Evolutionary conservation across 2,888 invertebrate species (phyloP).

Genomic region (Philaethria dido): DNA sequence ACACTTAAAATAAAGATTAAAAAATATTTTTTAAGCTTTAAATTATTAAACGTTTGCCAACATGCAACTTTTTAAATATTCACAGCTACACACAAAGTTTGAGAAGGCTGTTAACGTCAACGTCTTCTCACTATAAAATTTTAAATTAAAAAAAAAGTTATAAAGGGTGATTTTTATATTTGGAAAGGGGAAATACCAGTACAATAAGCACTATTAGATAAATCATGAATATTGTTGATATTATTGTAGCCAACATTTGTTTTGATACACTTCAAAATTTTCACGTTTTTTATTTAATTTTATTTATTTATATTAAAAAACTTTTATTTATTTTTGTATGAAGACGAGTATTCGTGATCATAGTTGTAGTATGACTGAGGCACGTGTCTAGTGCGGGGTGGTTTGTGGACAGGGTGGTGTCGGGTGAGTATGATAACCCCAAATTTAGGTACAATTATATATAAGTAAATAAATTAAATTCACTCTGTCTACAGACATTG

Average conservation of each 20-base stretch:
- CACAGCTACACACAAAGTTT: background rate
- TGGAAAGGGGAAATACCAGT: slow-evolving; percentile 71
- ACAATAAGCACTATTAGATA: slow-evolving; percentile 70
- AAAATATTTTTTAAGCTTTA: background rate
- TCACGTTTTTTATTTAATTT: background rate
- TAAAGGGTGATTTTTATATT: slow-evolving; percentile 55
- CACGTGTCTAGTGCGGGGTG: slow-evolving; percentile 47
- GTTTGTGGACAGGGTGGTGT: slow-evolving; percentile 34
- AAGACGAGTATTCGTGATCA: slow-evolving; percentile 49
- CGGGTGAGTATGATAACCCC: slow-evolving; percentile 27
- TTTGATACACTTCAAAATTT: background rate
- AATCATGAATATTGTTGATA: slow-evolving; percentile 68
- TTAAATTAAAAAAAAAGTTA: slow-evolving; percentile 12
- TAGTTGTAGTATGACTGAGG: slow-evolving; percentile 54
- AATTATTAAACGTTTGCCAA: too few relatives aligned
- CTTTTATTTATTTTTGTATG: background rate
- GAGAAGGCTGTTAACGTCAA: background rate
- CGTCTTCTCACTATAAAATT: background rate
- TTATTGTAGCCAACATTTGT: slow-evolving; percentile 59
- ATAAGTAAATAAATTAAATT: background rate
- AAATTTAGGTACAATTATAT: slow-evolving; percentile 1
- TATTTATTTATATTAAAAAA: background rate
- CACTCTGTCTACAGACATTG: too few relatives aligned
- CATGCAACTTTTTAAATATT: background rate
- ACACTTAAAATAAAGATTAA: background rate